Base-by-base conservation (phyloP, 1,140 invertebrate species). In the Batillaria attramentaria region DNA sequence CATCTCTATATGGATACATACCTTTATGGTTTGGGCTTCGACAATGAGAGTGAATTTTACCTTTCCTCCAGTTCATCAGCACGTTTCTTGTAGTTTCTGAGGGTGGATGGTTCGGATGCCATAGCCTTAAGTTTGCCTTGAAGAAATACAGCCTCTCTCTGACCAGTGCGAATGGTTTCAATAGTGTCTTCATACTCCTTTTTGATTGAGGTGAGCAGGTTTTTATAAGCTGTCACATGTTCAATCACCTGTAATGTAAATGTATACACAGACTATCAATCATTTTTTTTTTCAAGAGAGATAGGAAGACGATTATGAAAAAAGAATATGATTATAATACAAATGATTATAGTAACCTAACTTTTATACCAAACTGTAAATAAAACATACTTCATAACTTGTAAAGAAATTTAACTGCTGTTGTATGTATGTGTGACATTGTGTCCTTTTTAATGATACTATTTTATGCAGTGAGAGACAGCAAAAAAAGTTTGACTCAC, bases 121-220 rank as follows among this genome's bases (percentile, higher is more conserved):
- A 90, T 88, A n/a, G 89, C 84, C 72, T 87, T 89, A 4, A 91
- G 76, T 85, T 90, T 89, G 2, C 84, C 88, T 83, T 87, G 84
- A 43, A 91, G 72, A 81, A 87, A 89, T 31, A 79, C 81, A 37
- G 87, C 87, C 74, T 90, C 87, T 70, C 83, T 81, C 65, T 90
- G 85, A 2, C 85, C 89, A 66, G 83, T 86, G 57, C 83, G 83
- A 46, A 91, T 90, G 18, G 86, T 83, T 28, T 89, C 89, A 79
- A 91, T 90, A 18, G 86, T 88, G 62, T 87, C 87, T 80, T 91
- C 90, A 87, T 91, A 91, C 77, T 90, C 89, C 72, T 87, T 88
- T 74, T 91, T 90, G 37, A 91, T 89, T 1, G 79, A 62, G 28
- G 86, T 89, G 28, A 91, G 80, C 20, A 91, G 54, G 41, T 85